Conservation (phyloP, 2,888 invertebrate genomes). For the Caenorhabditis wallacei region DNA sequence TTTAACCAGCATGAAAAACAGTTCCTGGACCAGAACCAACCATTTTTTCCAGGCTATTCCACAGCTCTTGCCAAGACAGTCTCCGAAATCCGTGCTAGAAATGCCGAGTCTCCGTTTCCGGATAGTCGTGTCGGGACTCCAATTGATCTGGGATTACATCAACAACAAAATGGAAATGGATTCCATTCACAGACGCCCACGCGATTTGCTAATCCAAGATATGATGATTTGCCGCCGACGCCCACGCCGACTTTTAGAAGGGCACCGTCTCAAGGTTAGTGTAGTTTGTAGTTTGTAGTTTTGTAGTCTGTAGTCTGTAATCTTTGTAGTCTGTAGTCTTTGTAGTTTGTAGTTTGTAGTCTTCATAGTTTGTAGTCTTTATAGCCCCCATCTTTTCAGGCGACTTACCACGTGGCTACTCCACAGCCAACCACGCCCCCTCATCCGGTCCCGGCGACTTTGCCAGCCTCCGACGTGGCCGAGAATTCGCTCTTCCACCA, state of each 20-base stretch:
- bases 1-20: too few species aligned
- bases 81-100: slow-evolving; percentile 70
- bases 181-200: slow-evolving; percentile 30
- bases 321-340: background rate
- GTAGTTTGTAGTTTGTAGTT: background rate
- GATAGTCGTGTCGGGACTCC: slow-evolving; percentile 69
- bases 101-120: slow-evolving; percentile 71
- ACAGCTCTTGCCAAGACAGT: slow-evolving; percentile 72
- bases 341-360: background rate
- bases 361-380: background rate
- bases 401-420: slow-evolving; percentile 35
- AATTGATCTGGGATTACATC: slow-evolving; percentile 67
- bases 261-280: slow-evolving; percentile 56
- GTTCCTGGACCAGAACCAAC: too few species aligned
- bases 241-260: slow-evolving; percentile 58
- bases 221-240: slow-evolving; percentile 63
- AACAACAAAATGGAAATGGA: slow-evolving; percentile 32
- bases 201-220: slow-evolving; percentile 22
- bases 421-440: slow-evolving; percentile 13
- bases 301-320: background rate
- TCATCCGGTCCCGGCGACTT: slow-evolving; percentile 46
- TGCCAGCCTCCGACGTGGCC: slow-evolving; percentile 71
- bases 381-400: slow-evolving; percentile 17
- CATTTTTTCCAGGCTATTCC: slow-evolving; percentile 57
- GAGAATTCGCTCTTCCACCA: slow-evolving; percentile 65